Conservation (phyloP, 2,113 vertebrate genomes). For the Progne subis region DNA sequence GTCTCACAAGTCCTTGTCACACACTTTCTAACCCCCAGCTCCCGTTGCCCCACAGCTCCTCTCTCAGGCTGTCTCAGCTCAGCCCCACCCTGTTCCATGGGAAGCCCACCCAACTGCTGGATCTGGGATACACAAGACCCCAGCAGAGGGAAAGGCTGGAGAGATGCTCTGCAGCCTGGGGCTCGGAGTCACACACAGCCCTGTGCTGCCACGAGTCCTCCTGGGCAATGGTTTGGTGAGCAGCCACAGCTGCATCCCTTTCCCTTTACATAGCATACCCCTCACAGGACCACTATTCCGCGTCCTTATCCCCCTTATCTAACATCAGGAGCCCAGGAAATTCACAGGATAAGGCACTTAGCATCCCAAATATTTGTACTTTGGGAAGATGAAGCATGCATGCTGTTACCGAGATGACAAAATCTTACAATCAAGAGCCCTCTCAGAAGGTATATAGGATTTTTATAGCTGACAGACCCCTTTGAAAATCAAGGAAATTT, state of each 20-base stretch:
- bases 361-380: background rate
- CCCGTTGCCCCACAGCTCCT: background rate
- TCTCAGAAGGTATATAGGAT: background rate
- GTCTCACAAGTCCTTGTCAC: background rate
- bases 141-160: background rate
- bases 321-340: background rate
- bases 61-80: background rate
- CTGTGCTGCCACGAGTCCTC: background rate
- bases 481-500: background rate
- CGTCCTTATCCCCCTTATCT: background rate
- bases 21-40: background rate
- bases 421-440: background rate
- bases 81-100: accelerated
- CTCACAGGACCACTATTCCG: background rate
- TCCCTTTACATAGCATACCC: background rate
- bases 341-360: background rate
- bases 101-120: background rate
- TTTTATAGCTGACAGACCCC: background rate
- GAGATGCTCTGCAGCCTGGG: background rate
- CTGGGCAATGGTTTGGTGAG: background rate
- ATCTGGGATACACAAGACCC: background rate
- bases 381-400: background rate
- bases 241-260: background rate
- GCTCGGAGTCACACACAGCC: background rate
- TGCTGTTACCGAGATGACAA: background rate